Base-by-base conservation (phyloP, 2,113 vertebrate genomes). In the Nerophis ophidion region DNA sequence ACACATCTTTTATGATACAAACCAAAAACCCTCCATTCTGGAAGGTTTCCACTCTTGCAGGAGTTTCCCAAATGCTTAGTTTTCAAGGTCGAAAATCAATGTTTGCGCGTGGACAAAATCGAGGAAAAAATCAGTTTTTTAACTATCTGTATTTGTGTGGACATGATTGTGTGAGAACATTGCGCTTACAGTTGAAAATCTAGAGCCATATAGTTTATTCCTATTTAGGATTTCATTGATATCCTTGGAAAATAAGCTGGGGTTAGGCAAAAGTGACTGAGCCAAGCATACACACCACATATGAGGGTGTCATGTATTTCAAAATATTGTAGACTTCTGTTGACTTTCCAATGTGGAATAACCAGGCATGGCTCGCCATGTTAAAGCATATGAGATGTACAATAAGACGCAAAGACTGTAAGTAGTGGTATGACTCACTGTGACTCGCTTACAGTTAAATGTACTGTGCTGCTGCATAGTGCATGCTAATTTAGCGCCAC, bases 231-330 rank as follows among this genome's bases (percentile, higher is more conserved):
- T 51, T 62, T 54, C 68, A 65, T 5, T 12, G 55, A 72, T 58
- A 51, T 71, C 46, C 48, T 44, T 57, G 47, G 56, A 62, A 65
- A n/a, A 52, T n/a, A 61, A 61, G 17, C 55, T 55, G 48, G 66
- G 70, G 56, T 72, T 52, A 70, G 26, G 14, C 48, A 64, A 34
- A 48, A 58, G 50, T 26, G 44, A 70, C 59, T 67, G 68, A 67
- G 61, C 66, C 72, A 70, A 55, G 66, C 8, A 33, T 56, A 64
- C 35, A n/a, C 49, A 58, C 64, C 63, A 54, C 52, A 63, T 17
- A 35, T 42, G 50, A 42, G 45, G 16, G 48, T 46, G 46, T 6
- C 11, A 64, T 44, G 54, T 44, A 7, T 60, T 72, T 49, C 46
- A 45, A 60, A 65, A 46, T 53, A 70, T 42, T 62, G 60, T 46